Evolutionary conservation across 2,113 vertebrate genomes (phyloP), one percentile per base, ranked within the genome.

Genomic region (Orycteropus afer): DNA sequence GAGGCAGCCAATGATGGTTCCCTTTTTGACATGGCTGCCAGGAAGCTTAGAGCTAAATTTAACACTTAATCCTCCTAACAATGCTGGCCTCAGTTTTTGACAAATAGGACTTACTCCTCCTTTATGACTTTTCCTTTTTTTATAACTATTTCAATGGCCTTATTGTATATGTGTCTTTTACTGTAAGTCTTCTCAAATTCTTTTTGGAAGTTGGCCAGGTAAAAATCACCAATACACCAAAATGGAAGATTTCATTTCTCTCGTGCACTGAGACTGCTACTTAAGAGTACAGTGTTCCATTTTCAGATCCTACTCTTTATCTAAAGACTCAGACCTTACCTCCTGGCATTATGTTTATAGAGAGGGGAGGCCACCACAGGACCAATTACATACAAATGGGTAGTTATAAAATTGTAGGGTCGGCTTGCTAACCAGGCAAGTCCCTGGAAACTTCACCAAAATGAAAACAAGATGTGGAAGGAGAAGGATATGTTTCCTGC

Each of bases 401-500:
- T 94, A 91, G 94, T 96, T 97, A 90, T 32, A 88, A 97, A 98
- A 97, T 98, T 97, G 97, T 78, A 96, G 97, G 96, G 93, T 98
- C 94, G 90, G 96, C 92, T 85, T 96, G 93, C 90, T 96, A 79
- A 95, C 78, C 34, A 97, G 94, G 73, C 97, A 95, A 97, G 86
- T 77, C 95, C 77, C 96, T 97, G 96, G 96, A 97, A 98, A 96
- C 93, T 86, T 92, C 67, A 74, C 67, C 8, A 18, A 82, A 97
- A 98, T 97, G 95, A 97, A 95, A 97, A 97, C 97, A 98, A 97
- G 97, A 96, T 97, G 97, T 96, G 94, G 73, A 95, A 91, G 89
- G 86, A 91, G 67, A 91, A 78, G 14, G 69, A 82, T 81, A 27
- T 42, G 86, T 80, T 96, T 93, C 83, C 92, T 71, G 83, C 12